Conservation (phyloP, 2,888 invertebrate genomes). For the Amblyjoppa fuscipennis region DNA sequence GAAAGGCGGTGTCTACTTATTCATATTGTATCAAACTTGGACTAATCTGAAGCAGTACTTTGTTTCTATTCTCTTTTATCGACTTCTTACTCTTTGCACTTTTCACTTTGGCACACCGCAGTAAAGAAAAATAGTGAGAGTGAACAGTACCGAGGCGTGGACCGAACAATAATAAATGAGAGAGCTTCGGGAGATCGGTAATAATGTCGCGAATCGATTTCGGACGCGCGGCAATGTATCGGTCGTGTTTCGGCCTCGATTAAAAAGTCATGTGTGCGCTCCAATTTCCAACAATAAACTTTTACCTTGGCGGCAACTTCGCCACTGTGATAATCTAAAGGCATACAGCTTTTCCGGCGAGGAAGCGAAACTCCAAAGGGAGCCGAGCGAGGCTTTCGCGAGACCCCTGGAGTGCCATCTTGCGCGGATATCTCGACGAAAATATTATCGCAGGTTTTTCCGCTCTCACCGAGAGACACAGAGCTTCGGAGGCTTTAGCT, state of each 20-base stretch:
- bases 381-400: neutral
- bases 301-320: constrained; percentile 36
- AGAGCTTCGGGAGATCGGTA: neutral
- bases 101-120: neutral
- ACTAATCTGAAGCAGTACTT: neutral
- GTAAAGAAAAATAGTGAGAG: neutral
- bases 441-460: neutral
- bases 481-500: constrained; percentile 13
- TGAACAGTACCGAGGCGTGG: neutral
- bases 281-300: constrained; percentile 68
- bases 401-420: neutral
- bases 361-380: neutral
- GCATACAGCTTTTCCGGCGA: neutral
- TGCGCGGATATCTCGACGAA: neutral
- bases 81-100: neutral
- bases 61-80: neutral
- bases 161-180: neutral
- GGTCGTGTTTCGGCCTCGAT: constrained; percentile 70
- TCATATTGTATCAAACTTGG: neutral
- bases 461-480: neutral
- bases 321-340: neutral
- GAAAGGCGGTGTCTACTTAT: neutral
- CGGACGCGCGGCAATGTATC: constrained; percentile 36
- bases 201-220: constrained; percentile 54
- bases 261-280: constrained; percentile 70